Percentiles rank a stretch among this genome's conserved stretches.
Conservation (phyloP, 2,113 vertebrate genomes). For the cattle (Bos taurus) region ARS-UCD2.0 NC_037340.1:57799001-57799500, state of each 20-base stretch:
- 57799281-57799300: not conserved
- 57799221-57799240: not conserved
- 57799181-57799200: not conserved
- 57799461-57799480: accelerated
- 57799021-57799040: not conserved
- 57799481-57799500: not conserved
- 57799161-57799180: not conserved
- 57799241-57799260: not conserved
- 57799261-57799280: too few relatives aligned
- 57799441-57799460: not conserved
- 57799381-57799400: not conserved
- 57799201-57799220: not conserved
- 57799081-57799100: not conserved
- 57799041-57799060: not conserved
- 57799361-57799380: accelerated
- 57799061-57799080: not conserved
- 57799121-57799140: not conserved
- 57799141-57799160: not conserved
- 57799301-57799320: not conserved
- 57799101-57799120: accelerated
- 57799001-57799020: accelerated
- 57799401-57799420: not conserved
- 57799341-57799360: accelerated
- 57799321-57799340: accelerated
- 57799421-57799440: not conserved